These are phyloP conservation scores for Hepsetus odoe DNA, from an alignment of 2,113 vertebrate genomes.

Conservation along the genomic window DNA sequence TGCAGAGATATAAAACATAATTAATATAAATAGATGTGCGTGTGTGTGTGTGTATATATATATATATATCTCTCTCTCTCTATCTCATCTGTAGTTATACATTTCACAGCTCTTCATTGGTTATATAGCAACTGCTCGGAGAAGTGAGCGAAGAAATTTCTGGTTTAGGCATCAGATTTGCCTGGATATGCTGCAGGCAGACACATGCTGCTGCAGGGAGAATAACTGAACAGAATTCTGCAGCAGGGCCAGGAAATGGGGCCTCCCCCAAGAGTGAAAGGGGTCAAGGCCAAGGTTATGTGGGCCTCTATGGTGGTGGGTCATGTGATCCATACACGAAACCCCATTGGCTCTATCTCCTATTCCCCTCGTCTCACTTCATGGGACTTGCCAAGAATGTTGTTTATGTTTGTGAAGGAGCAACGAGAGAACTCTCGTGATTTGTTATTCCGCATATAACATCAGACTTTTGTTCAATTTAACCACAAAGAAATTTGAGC, in stretches of 20 bases:
- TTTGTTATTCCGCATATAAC: slow-evolving; percentile 23
- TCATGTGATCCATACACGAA: slow-evolving; percentile 42
- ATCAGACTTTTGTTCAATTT: slow-evolving; percentile 28
- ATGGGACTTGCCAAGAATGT: slow-evolving; percentile 41
- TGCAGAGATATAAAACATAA: too few relatives aligned
- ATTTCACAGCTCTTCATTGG: neutral
- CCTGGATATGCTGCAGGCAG: slow-evolving; percentile 43
- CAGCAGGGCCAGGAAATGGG: slow-evolving; percentile 50
- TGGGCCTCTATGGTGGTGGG: slow-evolving; percentile 37
- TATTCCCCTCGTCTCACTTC: slow-evolving; percentile 22
- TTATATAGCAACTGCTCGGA: neutral
- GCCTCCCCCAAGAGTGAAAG: slow-evolving; percentile 23
- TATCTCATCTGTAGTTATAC: too few relatives aligned
- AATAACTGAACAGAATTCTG: slow-evolving; percentile 41
- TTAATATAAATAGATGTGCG: too few relatives aligned
- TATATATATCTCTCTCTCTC: too few relatives aligned
- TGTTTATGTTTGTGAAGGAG: slow-evolving; percentile 31
- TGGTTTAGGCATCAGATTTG: slow-evolving; percentile 21
- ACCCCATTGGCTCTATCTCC: slow-evolving; percentile 37
- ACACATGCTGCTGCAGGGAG: slow-evolving; percentile 29
- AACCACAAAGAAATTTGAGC: slow-evolving; percentile 23
- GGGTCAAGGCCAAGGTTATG: slow-evolving; percentile 57
- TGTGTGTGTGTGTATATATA: too few relatives aligned
- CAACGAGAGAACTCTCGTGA: neutral
- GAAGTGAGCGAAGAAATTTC: neutral